phyloP scores from a whole-genome alignment of 53 echinoderm and acorn worm species.

The Echinometra lucunter region DNA sequence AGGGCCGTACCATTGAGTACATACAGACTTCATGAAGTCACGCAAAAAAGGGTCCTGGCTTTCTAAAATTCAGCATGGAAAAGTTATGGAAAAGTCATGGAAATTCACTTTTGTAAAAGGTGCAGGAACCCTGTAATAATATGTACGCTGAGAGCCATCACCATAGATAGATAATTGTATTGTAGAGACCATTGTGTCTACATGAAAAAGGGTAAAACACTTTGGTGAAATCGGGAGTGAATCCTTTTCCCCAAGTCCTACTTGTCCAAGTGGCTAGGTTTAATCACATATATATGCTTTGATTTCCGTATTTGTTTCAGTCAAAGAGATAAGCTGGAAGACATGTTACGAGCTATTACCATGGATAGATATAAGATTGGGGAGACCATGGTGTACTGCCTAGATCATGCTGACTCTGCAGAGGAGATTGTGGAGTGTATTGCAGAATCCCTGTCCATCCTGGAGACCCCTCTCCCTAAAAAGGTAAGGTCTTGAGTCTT shows the following conservation, averaged over 20 bases:
- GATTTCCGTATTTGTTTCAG: slow-evolving; percentile 55
- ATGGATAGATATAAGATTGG: slow-evolving; percentile 84
- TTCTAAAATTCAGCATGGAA: no score
- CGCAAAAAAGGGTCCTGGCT: no score
- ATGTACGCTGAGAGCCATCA: slow-evolving; percentile 78
- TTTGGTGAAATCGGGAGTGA: no score
- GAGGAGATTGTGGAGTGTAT: slow-evolving; percentile 98
- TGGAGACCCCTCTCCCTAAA: slow-evolving; percentile 94
- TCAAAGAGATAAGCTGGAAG: slow-evolving; percentile 95
- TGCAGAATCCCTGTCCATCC: slow-evolving; percentile 90
- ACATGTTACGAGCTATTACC: slow-evolving; percentile 84
- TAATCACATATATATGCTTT: neutral
- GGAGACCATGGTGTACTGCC: slow-evolving; percentile 96
- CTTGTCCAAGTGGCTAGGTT: neutral
- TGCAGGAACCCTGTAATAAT: no score
- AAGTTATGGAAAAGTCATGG: no score
- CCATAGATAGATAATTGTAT: slow-evolving; percentile 79
- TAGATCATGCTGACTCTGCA: slow-evolving; percentile 93
- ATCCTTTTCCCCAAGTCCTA: no score
- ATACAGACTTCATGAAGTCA: no score
- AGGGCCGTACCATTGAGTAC: no score
- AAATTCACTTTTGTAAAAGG: no score
- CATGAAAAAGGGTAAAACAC: no score
- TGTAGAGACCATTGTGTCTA: slow-evolving; percentile 83
- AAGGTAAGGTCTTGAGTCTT: slow-evolving; percentile 72